A percentile compares a stretch with the other conserved stretches of the same genome.
These are phyloP conservation scores for Psammodynastes pulverulentus DNA, from an alignment of 2,113 vertebrate genomes.

Conservation along the genomic window DNA sequence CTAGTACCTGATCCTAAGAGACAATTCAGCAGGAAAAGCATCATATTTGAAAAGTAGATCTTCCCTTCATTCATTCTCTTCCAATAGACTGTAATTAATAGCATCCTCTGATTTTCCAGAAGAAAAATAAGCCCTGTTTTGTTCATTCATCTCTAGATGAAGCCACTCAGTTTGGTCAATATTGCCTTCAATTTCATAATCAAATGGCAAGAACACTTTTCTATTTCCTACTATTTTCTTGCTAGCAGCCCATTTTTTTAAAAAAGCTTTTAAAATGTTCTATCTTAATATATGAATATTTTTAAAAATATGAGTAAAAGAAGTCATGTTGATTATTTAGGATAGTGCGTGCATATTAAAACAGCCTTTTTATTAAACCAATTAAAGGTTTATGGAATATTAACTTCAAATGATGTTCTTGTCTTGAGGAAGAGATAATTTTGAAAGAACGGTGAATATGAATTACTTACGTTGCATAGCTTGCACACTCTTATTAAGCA, in stretches of 20 bases:
- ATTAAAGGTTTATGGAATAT: neutral
- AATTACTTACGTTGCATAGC: constrained; percentile 84
- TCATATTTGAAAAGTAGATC: neutral
- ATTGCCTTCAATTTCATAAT: neutral
- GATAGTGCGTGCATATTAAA: neutral
- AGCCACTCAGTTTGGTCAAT: neutral
- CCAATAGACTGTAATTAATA: neutral
- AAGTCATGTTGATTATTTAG: neutral
- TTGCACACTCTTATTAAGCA: constrained; percentile 74
- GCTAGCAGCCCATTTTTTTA: neutral
- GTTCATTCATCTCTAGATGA: neutral
- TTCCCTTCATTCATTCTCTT: neutral
- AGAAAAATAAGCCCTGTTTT: neutral
- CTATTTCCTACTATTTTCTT: neutral
- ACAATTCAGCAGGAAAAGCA: neutral
- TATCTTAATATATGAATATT: neutral
- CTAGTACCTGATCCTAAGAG: neutral
- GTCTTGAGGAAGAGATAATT: neutral
- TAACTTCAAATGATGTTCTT: neutral
- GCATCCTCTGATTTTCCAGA: neutral
- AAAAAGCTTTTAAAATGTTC: neutral
- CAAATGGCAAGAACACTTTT: neutral
- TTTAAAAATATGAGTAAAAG: neutral
- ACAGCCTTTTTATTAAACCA: neutral
- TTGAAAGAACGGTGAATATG: neutral